Percentiles rank a stretch among this genome's conserved stretches.
Evolutionary conservation across 2,797 vertebrate species (phyloP).

Genomic region (Stomatorhinus walkeri): DNA sequence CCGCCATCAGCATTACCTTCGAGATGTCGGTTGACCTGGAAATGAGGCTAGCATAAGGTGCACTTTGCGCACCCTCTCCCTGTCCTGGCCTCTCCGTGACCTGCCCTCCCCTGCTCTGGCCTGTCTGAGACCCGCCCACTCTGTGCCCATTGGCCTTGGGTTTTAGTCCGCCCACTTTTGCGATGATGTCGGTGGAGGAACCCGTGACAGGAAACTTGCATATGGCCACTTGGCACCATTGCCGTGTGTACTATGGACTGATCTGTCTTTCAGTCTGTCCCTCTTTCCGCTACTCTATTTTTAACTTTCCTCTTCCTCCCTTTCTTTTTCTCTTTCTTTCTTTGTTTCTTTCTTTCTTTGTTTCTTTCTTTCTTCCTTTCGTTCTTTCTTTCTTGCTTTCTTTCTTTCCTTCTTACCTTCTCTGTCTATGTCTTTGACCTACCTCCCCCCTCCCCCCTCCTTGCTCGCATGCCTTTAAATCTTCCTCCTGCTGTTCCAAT

Average conservation of each 20-base stretch:
- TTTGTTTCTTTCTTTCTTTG: slow-evolving; percentile 28
- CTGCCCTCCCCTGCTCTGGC: background rate
- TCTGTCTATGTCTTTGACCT: slow-evolving; percentile 45
- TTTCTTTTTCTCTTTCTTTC: slow-evolving; percentile 13
- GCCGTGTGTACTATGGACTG: slow-evolving; percentile 53
- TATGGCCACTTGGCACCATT: slow-evolving; percentile 42
- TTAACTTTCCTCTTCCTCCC: slow-evolving; percentile 20
- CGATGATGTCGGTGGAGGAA: slow-evolving; percentile 27
- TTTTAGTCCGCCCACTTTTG: background rate
- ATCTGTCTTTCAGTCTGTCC: slow-evolving; percentile 52
- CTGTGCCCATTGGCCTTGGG: background rate
- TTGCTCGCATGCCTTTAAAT: slow-evolving; percentile 21
- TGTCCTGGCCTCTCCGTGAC: background rate
- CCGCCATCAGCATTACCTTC: background rate
- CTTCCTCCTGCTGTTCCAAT: slow-evolving; percentile 26
- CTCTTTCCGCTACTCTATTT: slow-evolving; percentile 27
- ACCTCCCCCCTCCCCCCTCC: slow-evolving; percentile 25
- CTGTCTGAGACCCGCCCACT: background rate
- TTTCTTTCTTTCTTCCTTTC: slow-evolving; percentile 22
- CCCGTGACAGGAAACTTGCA: slow-evolving; percentile 28
- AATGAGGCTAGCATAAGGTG: background rate
- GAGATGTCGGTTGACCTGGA: background rate
- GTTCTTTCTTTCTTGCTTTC: slow-evolving; percentile 39
- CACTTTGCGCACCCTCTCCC: background rate
- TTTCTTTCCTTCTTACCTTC: slow-evolving; percentile 17